These are phyloP conservation scores for Tapirus terrestris DNA, from an alignment of 2,113 vertebrate species.

Conservation along the genomic window DNA sequence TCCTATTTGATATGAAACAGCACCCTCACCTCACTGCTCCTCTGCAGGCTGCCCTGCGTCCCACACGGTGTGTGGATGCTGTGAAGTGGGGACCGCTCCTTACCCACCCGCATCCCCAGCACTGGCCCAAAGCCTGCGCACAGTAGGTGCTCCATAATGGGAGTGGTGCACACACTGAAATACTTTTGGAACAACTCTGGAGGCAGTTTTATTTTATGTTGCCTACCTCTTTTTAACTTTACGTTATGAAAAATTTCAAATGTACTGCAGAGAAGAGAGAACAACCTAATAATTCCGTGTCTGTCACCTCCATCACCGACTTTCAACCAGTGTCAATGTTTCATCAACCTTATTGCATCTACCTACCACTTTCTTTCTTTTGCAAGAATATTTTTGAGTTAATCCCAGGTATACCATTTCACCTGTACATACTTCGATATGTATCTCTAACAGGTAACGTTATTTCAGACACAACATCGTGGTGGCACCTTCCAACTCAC, in stretches of 20 bases:
- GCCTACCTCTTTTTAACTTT: too few relatives aligned
- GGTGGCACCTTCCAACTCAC: not conserved
- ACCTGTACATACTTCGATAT: not conserved
- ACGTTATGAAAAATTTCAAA: not conserved
- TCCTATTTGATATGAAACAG: accelerated
- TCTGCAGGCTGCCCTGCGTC: too few relatives aligned
- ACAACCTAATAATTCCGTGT: accelerated
- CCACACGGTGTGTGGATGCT: too few relatives aligned
- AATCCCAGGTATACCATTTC: not conserved
- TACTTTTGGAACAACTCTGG: not conserved
- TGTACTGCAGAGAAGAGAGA: not conserved
- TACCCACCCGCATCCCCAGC: not conserved
- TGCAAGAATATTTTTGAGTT: not conserved
- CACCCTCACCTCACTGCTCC: too few relatives aligned
- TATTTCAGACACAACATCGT: not conserved
- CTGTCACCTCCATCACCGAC: not conserved
- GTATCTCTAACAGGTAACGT: not conserved
- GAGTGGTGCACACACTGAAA: accelerated
- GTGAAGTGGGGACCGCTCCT: not conserved
- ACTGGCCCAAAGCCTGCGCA: too few relatives aligned
- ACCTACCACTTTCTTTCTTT: not conserved
- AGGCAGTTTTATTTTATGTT: not conserved
- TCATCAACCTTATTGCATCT: too few relatives aligned
- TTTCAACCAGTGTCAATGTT: not conserved
- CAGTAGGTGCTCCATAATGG: too few relatives aligned